These are phyloP conservation scores for Monopis laevigella DNA, from an alignment of 2,888 invertebrate species.

Conservation along the genomic window DNA sequence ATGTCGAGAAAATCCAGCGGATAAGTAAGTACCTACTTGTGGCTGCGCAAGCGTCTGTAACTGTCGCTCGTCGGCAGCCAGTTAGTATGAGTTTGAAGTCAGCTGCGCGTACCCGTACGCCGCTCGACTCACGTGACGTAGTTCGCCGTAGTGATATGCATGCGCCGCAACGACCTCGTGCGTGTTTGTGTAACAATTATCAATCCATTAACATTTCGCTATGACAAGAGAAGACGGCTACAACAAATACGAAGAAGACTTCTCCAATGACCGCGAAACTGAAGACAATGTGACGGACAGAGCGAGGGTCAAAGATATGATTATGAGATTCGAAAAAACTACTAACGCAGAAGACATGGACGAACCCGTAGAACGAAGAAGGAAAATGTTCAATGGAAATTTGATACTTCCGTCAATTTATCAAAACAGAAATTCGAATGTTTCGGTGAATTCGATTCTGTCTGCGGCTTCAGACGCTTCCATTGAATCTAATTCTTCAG, in stretches of 20 bases:
- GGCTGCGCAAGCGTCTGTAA: conserved; percentile 3
- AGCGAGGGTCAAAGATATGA: conserved; percentile 51
- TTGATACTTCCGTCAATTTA: conserved; percentile 21
- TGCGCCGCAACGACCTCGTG: conserved; percentile 33
- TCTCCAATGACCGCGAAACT: conserved; percentile 36
- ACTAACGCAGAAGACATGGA: conserved; percentile 37
- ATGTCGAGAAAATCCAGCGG: conserved; percentile 1
- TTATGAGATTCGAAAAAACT: conserved; percentile 51
- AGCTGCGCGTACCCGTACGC: conserved; percentile 37
- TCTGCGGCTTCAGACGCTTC: conserved; percentile 57
- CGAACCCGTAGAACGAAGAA: conserved; percentile 45
- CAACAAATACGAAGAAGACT: conserved; percentile 37
- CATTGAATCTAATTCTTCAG: conserved; percentile 59
- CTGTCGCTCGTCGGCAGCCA: conserved; percentile 21
- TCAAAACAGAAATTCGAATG: conserved; percentile 53
- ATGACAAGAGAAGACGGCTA: conserved; percentile 54
- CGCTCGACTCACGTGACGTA: neutral
- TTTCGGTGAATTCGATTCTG: conserved; percentile 59
- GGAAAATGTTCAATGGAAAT: conserved; percentile 41
- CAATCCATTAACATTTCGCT: conserved; percentile 26
- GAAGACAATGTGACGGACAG: conserved; percentile 39
- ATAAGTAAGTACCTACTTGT: neutral
- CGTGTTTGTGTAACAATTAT: conserved; percentile 38
- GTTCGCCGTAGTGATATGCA: conserved; percentile 40
- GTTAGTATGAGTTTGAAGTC: conserved; percentile 27